Percentiles rank a stretch among this genome's conserved stretches.
These are phyloP conservation scores for Lepidurus couesii DNA, from an alignment of 1,140 invertebrate species.

Conservation along the genomic window DNA sequence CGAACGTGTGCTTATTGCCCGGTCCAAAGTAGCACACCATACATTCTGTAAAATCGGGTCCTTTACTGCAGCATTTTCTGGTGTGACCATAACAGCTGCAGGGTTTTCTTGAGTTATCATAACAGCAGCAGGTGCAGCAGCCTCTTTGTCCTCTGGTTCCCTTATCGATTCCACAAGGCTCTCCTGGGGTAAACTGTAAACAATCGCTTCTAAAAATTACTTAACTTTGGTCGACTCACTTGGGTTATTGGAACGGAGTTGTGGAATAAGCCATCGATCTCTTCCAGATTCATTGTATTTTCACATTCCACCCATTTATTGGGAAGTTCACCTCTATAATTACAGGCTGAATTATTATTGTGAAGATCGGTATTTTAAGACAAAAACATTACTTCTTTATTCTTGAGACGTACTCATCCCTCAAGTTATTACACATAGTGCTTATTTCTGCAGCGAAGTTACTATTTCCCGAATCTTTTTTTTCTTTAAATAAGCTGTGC, in stretches of 20 bases:
- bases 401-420: neutral
- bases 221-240: slow-evolving; percentile 1
- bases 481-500: neutral
- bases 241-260: neutral
- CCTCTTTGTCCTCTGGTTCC: neutral
- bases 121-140: neutral
- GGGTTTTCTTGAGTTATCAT: neutral
- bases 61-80: too few relatives aligned
- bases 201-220: neutral
- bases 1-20: too few relatives aligned
- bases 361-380: neutral
- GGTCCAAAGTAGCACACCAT: too few relatives aligned
- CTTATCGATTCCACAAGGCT: neutral
- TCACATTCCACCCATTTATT: slow-evolving; percentile 6
- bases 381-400: neutral
- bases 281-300: slow-evolving; percentile 1
- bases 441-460: neutral
- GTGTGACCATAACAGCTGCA: too few relatives aligned
- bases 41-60: too few relatives aligned
- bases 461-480: neutral
- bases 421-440: neutral
- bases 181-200: neutral
- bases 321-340: slow-evolving; percentile 5
- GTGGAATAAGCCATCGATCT: neutral
- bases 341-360: neutral